Evolutionary conservation across 2,113 vertebrate genomes (phyloP), one percentile per base, ranked within the genome.

Genomic region (Scatophagus argus): DNA sequence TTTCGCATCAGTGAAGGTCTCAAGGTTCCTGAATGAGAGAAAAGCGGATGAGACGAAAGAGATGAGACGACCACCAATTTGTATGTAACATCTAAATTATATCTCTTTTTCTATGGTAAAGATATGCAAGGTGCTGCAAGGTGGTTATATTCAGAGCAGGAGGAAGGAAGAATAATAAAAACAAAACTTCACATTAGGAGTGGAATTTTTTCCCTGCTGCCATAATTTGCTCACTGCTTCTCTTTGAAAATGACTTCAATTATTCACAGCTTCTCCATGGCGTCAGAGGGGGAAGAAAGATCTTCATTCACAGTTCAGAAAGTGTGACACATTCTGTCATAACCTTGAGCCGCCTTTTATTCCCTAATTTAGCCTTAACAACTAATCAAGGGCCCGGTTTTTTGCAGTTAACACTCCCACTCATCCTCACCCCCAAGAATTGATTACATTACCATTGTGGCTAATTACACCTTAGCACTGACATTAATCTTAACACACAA

Each of bases 161-260:
- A 29, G 44, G 49, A 44, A 21, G 13, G 61, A 47, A 59, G 3
- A 55, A 49, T 27, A 3, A 16, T 3, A 51, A 31, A 68, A 38
- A n/a, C n/a, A n/a, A 43, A 43, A 25, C 43, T 31, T 49, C 7
- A 25, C 10, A 54, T 49, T 62, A 36, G 25, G 4, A 3, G 47
- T 10, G 51, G 46, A 39, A 21, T 64, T 59, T 54, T 49, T 54
- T 41, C 13, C 23, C 27, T 51, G 25, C 84, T 76, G 61, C 49
- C 49, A 70, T 66, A 2, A 82, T 81, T 78, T 80, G 64, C 52
- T 62, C 52, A 29, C 61, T 55, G 41, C 54, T 64, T 71, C 61
- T 62, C 39, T 79, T 62, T 84, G 47, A 87, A 77, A 88, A 80
- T 52, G 11, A 32, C 78, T 72, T 83, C 10, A 83, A 61, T 85